phyloP scores from a whole-genome alignment of 2,888 invertebrate species.

The Latrodectus hesperus region DNA sequence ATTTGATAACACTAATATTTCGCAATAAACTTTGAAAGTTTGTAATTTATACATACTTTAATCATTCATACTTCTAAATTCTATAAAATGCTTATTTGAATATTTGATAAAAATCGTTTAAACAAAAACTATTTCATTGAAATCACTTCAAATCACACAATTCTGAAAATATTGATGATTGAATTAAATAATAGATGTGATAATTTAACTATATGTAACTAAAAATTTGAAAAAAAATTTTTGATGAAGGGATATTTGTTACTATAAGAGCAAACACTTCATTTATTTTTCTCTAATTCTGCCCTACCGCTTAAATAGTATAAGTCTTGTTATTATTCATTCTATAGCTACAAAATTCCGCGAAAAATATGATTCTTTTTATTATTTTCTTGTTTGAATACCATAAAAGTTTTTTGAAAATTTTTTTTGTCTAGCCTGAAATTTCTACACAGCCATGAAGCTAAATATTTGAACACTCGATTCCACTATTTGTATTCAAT shows the following conservation, averaged over 20 bases:
- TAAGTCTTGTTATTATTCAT: background rate
- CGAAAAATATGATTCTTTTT: constrained; percentile 32
- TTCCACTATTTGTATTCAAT: constrained; percentile 41
- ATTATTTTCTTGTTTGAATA: constrained; percentile 38
- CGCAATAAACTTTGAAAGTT: too few relatives aligned
- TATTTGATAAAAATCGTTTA: constrained; percentile 42
- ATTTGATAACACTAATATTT: too few relatives aligned
- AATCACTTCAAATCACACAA: too few relatives aligned
- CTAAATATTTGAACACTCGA: constrained; percentile 43
- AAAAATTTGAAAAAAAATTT: too few relatives aligned
- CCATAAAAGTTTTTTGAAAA: constrained; percentile 48
- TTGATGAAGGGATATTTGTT: too few relatives aligned
- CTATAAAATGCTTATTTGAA: constrained; percentile 40
- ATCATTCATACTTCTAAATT: constrained; percentile 45
- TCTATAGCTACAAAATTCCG: constrained; percentile 53
- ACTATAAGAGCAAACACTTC: too few relatives aligned
- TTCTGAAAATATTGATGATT: too few relatives aligned
- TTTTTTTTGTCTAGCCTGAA: constrained; percentile 45
- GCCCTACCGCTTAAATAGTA: too few relatives aligned
- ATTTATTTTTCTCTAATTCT: too few relatives aligned
- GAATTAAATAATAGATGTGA: too few relatives aligned
- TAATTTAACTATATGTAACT: too few relatives aligned
- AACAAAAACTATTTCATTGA: too few relatives aligned
- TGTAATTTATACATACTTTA: background rate
- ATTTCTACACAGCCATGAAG: constrained; percentile 57